Base-by-base conservation (phyloP, 2,888 invertebrate species). In the Choristoneura rosaceana region DNA sequence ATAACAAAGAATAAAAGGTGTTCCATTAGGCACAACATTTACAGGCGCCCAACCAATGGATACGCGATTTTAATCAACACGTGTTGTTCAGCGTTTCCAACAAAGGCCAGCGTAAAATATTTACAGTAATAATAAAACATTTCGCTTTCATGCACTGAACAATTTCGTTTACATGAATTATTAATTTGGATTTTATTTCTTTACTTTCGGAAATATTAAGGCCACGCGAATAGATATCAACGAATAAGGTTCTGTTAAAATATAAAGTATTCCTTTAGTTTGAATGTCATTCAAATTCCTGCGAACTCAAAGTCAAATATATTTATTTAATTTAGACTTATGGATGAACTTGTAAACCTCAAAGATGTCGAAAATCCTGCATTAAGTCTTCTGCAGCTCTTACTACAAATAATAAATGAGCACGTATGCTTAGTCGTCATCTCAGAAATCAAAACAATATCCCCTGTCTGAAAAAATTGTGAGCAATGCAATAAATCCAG, bases 1-100 rank as follows among this genome's bases (percentile, higher is more conserved):
- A 61, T 55, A 14, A 55, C n/a, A 47, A 52, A 67, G 38, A 61
- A 61, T 9, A 67, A 71, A 67, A 17, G 15, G 45, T 67, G 61
- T 62, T 47, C 55, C 52, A 62, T 66, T 61, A 71, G 45, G 52
- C 38, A 43, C 17, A 50, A 15, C 61, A 45, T 38, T 71, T 62
- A 61, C 38, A 55, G 45, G 52, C 43, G 7, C 17, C 14, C 52
- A 45, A 34, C 52, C 52, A 4, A 45, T 61, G 43, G 60, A 52
- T 33, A 70, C 33, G n/a, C 15, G 43, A 17, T 34, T 62, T 55
- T 55, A 45, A 67, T 62, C 66, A 55, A 55, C 61, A 52, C 55
- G 52, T 52, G 41, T 55, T 38, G 34, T 62, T 15, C 25, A 25
- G 55, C 25, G 25, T 34, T 34, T n/a, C 17, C 59, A 38, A 59